Percentiles rank a stretch among this genome's conserved stretches.
These are phyloP conservation scores for Parnassius orleans DNA, from an alignment of 2,888 invertebrate genomes.

Conservation along the genomic window DNA sequence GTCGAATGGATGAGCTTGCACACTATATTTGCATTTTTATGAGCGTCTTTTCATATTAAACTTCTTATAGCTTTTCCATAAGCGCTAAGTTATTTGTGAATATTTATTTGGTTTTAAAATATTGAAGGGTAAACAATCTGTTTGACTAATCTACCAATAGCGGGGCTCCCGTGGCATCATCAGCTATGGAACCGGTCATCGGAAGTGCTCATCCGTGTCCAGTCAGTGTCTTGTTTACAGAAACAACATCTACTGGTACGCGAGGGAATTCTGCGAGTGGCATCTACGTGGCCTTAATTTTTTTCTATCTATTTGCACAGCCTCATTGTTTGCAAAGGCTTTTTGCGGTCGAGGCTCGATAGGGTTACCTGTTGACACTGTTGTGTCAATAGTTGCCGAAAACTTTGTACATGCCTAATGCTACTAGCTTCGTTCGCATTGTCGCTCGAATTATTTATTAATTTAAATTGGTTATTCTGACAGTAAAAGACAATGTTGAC, in stretches of 20 bases:
- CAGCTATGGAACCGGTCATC: slow-evolving; percentile 57
- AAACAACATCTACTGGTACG: slow-evolving; percentile 69
- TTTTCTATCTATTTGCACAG: slow-evolving; percentile 56
- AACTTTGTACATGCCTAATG: not conserved
- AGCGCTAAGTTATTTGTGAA: slow-evolving; percentile 10
- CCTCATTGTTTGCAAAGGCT: slow-evolving; percentile 58
- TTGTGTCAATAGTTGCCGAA: slow-evolving; percentile 46
- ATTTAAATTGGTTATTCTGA: not conserved
- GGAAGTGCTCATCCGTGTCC: slow-evolving; percentile 70
- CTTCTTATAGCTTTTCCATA: slow-evolving; percentile 12
- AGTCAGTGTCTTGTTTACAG: slow-evolving; percentile 60
- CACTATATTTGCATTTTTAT: slow-evolving; percentile 27
- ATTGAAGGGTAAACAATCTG: slow-evolving; percentile 27
- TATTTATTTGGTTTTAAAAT: slow-evolving; percentile 28
- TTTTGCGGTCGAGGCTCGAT: slow-evolving; percentile 70
- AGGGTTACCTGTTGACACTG: slow-evolving; percentile 64
- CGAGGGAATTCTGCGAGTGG: slow-evolving; percentile 64
- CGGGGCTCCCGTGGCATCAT: slow-evolving; percentile 56
- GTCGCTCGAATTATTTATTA: not conserved
- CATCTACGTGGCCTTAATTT: slow-evolving; percentile 62
- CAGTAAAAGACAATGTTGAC: not conserved
- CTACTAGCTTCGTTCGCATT: not conserved
- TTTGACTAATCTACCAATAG: slow-evolving; percentile 26
- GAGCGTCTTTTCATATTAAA: slow-evolving; percentile 21
- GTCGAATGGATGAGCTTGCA: slow-evolving; percentile 13